These are phyloP conservation scores for Troglohyphantes excavatus DNA, from an alignment of 2,888 invertebrate species.

Conservation along the genomic window DNA sequence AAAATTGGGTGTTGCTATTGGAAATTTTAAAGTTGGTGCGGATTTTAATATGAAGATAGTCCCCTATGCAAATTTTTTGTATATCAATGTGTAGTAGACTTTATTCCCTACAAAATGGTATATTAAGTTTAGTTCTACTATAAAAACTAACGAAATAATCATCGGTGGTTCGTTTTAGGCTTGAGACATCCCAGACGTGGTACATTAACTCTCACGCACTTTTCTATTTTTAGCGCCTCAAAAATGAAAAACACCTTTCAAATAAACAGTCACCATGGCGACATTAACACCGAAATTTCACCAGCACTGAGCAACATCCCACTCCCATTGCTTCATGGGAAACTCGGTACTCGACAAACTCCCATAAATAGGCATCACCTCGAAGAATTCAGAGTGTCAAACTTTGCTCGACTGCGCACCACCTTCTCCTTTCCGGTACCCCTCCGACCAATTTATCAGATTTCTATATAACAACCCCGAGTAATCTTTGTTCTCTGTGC, in stretches of 20 bases:
- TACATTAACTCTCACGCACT: too few species aligned
- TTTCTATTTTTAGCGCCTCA: too few species aligned
- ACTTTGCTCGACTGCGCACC: conserved; percentile 32
- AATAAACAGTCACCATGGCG: neutral
- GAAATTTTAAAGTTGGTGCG: too few species aligned
- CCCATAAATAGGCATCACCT: conserved; percentile 22
- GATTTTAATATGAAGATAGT: too few species aligned
- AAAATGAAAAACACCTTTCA: neutral
- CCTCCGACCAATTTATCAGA: conserved; percentile 7
- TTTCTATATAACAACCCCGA: neutral
- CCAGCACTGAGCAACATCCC: conserved; percentile 21
- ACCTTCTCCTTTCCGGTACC: conserved; percentile 6
- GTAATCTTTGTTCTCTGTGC: conserved; percentile 26
- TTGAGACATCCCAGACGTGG: too few species aligned
- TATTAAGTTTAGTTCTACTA: too few species aligned
- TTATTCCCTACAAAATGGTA: too few species aligned
- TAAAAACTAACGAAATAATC: too few species aligned
- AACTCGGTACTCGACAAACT: conserved; percentile 13
- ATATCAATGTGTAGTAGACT: too few species aligned
- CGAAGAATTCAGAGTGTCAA: neutral
- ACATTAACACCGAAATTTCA: neutral
- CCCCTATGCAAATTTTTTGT: too few species aligned
- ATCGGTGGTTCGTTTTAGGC: too few species aligned
- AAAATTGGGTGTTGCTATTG: too few species aligned
- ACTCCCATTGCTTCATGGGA: neutral